Percentiles rank a stretch among this genome's conserved stretches.
Evolutionary conservation across 2,113 vertebrate genomes (phyloP).

Genomic region (Ctenodactylus gundi): DNA sequence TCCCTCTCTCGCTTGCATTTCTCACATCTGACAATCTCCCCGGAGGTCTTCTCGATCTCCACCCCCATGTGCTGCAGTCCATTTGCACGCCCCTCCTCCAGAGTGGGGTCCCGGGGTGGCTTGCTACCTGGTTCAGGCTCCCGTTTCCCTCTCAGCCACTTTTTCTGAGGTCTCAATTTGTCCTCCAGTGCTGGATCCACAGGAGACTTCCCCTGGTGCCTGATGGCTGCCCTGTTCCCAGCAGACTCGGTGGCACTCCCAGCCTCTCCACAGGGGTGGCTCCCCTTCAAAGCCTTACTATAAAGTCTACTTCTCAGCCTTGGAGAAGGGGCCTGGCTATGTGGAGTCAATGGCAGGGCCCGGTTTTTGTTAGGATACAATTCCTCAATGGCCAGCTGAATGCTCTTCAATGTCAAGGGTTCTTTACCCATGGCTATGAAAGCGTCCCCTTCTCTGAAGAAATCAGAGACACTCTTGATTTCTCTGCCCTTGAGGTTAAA

Average conservation of each 20-base stretch:
- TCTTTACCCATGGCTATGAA: constrained; percentile 93
- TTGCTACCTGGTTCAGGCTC: constrained; percentile 69
- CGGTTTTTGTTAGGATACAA: constrained; percentile 88
- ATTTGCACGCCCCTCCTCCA: constrained; percentile 67
- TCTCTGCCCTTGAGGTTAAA: constrained; percentile 91
- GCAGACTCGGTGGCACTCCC: constrained; percentile 41
- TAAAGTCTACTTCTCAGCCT: constrained; percentile 79
- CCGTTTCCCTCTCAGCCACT: constrained; percentile 77
- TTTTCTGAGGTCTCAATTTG: constrained; percentile 79
- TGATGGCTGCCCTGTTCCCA: constrained; percentile 36
- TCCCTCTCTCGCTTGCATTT: constrained; percentile 79
- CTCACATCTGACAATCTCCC: constrained; percentile 80
- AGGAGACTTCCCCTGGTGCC: constrained; percentile 73
- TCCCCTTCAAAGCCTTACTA: constrained; percentile 85
- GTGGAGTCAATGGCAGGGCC: constrained; percentile 80
- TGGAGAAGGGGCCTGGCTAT: constrained; percentile 86
- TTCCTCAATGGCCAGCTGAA: constrained; percentile 91
- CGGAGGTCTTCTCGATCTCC: constrained; percentile 71
- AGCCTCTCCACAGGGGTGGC: constrained; percentile 83
- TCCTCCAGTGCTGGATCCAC: constrained; percentile 71
- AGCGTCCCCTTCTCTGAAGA: constrained; percentile 92
- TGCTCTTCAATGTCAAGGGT: constrained; percentile 87
- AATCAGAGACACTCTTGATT: constrained; percentile 90
- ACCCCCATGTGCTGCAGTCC: constrained; percentile 73
- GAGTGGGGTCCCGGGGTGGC: constrained; percentile 55